Evolutionary conservation across 2,113 vertebrate genomes (phyloP).

Genomic region (Mus pahari): DNA sequence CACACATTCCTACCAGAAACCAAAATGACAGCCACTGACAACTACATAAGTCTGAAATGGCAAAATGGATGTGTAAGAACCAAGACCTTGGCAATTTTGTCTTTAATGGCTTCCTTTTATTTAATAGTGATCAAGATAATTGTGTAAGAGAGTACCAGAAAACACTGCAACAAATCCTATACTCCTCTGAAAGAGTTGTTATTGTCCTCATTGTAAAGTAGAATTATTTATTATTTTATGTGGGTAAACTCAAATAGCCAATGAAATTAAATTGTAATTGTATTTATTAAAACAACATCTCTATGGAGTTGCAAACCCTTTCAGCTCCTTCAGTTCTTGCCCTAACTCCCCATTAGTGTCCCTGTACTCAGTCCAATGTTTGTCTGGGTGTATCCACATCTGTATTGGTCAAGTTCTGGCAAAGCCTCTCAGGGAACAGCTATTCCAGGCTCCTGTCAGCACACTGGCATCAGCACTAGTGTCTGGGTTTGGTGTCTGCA

Average conservation of each 20-base stretch:
- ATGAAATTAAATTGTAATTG: not conserved
- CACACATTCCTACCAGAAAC: not conserved
- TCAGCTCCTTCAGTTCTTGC: too few relatives aligned
- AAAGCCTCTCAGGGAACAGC: too few relatives aligned
- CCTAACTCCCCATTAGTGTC: too few relatives aligned
- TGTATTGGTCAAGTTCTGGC: too few relatives aligned
- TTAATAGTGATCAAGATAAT: not conserved
- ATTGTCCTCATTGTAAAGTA: not conserved
- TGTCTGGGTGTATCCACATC: too few relatives aligned
- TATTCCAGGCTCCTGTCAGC: too few relatives aligned
- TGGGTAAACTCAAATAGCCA: not conserved
- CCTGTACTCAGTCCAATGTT: too few relatives aligned
- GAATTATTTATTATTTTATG: not conserved
- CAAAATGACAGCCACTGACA: not conserved
- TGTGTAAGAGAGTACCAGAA: not conserved
- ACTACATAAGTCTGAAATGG: not conserved
- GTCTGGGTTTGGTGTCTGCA: too few relatives aligned
- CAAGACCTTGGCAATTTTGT: not conserved
- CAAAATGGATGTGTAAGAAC: not conserved
- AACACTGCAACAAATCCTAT: not conserved
- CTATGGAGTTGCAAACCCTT: too few relatives aligned
- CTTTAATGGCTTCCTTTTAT: not conserved
- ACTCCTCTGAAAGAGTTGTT: not conserved
- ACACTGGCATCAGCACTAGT: too few relatives aligned
- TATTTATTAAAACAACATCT: not conserved